Evolutionary conservation across 2,797 vertebrate species (phyloP).

Genomic region (Margarornis squamiger): DNA sequence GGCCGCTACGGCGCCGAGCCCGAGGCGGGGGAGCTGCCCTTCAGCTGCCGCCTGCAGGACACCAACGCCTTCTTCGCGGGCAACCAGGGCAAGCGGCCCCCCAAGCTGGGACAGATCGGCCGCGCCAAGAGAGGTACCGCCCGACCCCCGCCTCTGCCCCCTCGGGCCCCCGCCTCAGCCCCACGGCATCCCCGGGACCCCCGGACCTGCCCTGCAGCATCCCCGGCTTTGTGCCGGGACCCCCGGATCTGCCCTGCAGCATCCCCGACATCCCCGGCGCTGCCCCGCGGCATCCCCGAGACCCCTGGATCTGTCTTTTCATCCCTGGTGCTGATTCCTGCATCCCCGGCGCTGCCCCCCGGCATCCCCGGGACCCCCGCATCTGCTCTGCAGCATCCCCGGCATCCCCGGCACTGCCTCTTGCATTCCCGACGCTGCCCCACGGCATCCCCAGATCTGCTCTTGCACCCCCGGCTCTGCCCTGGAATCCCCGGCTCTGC

Average conservation of each 20-base stretch:
- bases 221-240: background rate
- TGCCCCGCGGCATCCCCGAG: background rate
- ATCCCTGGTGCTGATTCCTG: background rate
- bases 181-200: background rate
- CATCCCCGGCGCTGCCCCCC: background rate
- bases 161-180: background rate
- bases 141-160: background rate
- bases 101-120: slow-evolving; percentile 96
- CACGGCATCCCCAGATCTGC: background rate
- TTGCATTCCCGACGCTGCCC: background rate
- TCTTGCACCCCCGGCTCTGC: background rate
- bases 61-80: slow-evolving; percentile 93
- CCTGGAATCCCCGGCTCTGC: background rate
- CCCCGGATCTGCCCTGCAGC: background rate
- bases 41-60: slow-evolving; percentile 98
- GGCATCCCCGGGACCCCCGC: background rate
- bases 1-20: slow-evolving; percentile 92
- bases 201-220: background rate
- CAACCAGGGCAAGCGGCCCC: slow-evolving; percentile 95
- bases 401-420: background rate
- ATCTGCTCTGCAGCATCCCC: background rate
- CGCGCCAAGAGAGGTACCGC: slow-evolving; percentile 88
- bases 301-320: background rate
- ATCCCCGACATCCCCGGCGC: background rate
- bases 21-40: slow-evolving; percentile 94